Evolutionary conservation across 2,888 invertebrate species (phyloP).

Genomic region (Augochlorella aurata): DNA sequence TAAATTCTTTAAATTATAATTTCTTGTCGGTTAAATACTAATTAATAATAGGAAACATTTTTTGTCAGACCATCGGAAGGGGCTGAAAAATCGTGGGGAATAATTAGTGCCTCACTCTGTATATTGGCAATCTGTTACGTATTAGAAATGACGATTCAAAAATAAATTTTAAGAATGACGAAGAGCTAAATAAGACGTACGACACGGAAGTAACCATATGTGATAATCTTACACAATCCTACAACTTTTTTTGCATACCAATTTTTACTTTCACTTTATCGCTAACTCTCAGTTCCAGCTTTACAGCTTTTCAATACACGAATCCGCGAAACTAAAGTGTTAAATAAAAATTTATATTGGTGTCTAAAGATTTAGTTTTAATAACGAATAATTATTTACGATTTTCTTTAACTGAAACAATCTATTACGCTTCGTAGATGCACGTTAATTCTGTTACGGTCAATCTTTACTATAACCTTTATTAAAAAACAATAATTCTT

Average conservation of each 20-base stretch:
- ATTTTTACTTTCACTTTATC: conserved; percentile 7
- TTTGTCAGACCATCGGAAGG: too few species aligned
- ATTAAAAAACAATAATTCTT: too few species aligned
- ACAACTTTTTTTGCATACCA: not conserved
- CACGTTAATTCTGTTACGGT: not conserved
- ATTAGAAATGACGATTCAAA: not conserved
- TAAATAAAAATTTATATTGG: too few species aligned
- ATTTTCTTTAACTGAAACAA: not conserved
- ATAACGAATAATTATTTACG: too few species aligned
- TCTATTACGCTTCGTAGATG: not conserved
- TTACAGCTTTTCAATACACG: not conserved
- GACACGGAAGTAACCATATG: conserved; percentile 1
- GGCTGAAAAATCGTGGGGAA: too few species aligned
- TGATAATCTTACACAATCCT: conserved; percentile 3
- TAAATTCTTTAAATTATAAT: too few species aligned
- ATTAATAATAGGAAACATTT: too few species aligned
- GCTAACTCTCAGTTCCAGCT: not conserved
- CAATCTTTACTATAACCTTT: too few species aligned
- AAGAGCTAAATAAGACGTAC: not conserved
- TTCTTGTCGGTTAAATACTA: too few species aligned
- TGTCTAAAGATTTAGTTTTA: too few species aligned
- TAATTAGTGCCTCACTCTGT: too few species aligned
- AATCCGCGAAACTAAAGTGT: too few species aligned
- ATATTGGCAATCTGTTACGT: not conserved
- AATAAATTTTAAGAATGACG: not conserved